A percentile compares a stretch with the other conserved stretches of the same genome.
phyloP scores from a whole-genome alignment of 2,888 invertebrate genomes.

The Nymphalis polychloros region DNA sequence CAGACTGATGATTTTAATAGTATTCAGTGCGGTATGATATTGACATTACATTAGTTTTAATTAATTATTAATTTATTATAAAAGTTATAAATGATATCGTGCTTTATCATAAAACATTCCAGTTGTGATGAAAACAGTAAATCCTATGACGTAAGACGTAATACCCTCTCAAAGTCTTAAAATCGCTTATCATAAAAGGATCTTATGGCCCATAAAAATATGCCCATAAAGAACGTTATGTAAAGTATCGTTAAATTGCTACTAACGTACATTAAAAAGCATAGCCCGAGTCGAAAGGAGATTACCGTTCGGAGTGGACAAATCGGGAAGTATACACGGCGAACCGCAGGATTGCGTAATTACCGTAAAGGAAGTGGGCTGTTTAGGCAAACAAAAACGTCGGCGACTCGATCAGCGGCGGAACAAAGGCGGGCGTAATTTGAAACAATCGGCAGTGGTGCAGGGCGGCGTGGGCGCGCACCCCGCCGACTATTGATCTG shows the following conservation, averaged over 20 bases:
- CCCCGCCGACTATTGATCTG: conserved; percentile 80
- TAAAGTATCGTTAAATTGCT: conserved; percentile 33
- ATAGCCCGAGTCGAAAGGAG: conserved; percentile 48
- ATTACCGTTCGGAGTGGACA: conserved; percentile 52
- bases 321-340: conserved; percentile 63
- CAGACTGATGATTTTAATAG: neutral
- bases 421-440: conserved; percentile 80
- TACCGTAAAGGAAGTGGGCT: conserved; percentile 78
- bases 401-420: conserved; percentile 76
- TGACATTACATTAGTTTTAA: neutral
- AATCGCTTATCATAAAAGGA: conserved; percentile 26
- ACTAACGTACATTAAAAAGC: conserved; percentile 33
- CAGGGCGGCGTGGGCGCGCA: conserved; percentile 73
- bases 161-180: conserved; percentile 14
- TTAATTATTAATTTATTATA: too few relatives aligned
- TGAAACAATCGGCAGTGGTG: conserved; percentile 80
- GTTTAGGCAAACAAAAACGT: conserved; percentile 78
- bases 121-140: neutral
- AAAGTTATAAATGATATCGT: neutral
- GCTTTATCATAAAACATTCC: neutral
- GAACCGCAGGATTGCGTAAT: conserved; percentile 75
- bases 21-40: neutral
- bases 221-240: conserved; percentile 30
- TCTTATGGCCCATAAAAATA: conserved; percentile 31
- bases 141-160: conserved; percentile 13